phyloP scores from a whole-genome alignment of 2,113 vertebrate species.

The Aythya baeri region DNA sequence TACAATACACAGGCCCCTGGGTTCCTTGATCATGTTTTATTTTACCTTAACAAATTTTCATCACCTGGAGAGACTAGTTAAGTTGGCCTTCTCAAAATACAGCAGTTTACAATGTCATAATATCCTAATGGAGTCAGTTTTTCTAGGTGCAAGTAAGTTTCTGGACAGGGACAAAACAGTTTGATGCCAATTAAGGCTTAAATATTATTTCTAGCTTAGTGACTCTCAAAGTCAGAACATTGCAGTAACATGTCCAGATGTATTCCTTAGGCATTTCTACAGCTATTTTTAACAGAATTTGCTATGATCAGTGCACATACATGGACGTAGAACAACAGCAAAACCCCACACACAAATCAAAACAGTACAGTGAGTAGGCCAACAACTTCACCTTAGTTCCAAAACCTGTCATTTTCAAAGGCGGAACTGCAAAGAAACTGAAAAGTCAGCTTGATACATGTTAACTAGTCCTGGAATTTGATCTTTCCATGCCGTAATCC shows the following conservation, averaged over 20 bases:
- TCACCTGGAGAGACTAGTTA: neutral
- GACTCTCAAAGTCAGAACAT: neutral
- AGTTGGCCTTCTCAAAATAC: neutral
- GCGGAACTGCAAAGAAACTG: neutral
- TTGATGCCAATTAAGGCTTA: neutral
- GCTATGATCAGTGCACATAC: neutral
- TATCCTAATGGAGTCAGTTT: neutral
- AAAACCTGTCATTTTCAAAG: neutral
- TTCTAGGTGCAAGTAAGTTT: neutral
- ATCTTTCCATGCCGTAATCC: accelerated
- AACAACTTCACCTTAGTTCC: neutral
- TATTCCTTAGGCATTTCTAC: neutral
- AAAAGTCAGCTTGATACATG: neutral
- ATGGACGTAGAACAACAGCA: neutral
- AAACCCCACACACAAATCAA: neutral
- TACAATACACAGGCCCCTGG: neutral
- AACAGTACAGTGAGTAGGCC: neutral
- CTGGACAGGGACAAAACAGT: neutral
- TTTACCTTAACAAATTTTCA: neutral
- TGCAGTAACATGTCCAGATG: neutral
- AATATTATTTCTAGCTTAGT: neutral
- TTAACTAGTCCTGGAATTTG: neutral
- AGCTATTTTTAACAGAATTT: neutral
- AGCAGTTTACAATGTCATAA: neutral
- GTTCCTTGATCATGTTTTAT: neutral